Conservation (phyloP, 2,113 vertebrate genomes). For the Narcine bancroftii region DNA sequence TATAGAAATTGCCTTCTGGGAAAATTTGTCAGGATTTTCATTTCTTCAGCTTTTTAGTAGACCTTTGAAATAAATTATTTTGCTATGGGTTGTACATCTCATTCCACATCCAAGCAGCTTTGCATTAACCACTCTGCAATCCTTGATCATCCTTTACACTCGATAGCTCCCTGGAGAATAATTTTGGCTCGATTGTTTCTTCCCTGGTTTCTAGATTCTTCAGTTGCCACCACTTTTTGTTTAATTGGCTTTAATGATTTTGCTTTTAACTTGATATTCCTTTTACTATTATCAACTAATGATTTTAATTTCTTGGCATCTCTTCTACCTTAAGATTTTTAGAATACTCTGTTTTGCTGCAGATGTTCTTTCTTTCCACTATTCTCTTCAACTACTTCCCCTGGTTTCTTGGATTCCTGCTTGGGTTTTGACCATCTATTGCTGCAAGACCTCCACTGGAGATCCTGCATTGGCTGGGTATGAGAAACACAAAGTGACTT, state of each 20-base stretch:
- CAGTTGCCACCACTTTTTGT: not conserved
- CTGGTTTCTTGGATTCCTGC: not conserved
- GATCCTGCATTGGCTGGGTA: not conserved
- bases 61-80: too few relatives aligned
- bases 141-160: not conserved
- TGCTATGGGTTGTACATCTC: too few relatives aligned
- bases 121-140: not conserved
- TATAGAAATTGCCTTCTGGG: too few relatives aligned
- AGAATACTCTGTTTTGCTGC: not conserved
- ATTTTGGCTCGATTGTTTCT: not conserved
- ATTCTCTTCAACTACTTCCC: not conserved
- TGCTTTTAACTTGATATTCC: not conserved
- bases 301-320: not conserved
- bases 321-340: not conserved
- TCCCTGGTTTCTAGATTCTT: not conserved
- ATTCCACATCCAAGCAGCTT: too few relatives aligned
- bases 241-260: not conserved
- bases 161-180: not conserved
- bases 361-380: not conserved
- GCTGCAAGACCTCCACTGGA: not conserved
- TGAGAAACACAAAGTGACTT: not conserved
- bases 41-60: too few relatives aligned
- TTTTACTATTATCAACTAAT: not conserved
- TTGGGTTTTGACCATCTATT: not conserved
- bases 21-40: too few relatives aligned